Percentiles rank a stretch among this genome's conserved stretches.
These are phyloP conservation scores for Amphiduros pacificus DNA, from an alignment of 2,888 invertebrate genomes.

Conservation along the genomic window DNA sequence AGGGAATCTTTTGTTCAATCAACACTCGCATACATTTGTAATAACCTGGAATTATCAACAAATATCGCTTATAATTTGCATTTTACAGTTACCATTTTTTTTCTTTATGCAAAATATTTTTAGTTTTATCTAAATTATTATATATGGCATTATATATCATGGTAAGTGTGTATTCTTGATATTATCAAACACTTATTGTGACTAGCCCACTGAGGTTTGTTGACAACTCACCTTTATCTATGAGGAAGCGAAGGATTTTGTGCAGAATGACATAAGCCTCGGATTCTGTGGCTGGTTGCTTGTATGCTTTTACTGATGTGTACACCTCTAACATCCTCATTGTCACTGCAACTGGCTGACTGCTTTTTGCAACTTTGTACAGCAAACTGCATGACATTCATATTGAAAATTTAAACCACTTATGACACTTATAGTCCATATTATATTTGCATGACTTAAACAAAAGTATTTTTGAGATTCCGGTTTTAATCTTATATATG, in stretches of 20 bases:
- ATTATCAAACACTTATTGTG: too few species aligned
- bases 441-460: too few species aligned
- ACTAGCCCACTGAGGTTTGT: too few species aligned
- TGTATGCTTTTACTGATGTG: slow-evolving; percentile 55
- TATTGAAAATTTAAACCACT: slow-evolving; percentile 5
- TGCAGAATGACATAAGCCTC: slow-evolving; percentile 39
- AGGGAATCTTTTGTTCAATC: slow-evolving; percentile 71
- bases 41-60: slow-evolving; percentile 72
- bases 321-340: slow-evolving; percentile 76
- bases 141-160: too few species aligned
- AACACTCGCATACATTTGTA: slow-evolving; percentile 73
- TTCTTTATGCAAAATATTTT: not conserved
- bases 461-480: too few species aligned
- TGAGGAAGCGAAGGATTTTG: slow-evolving; percentile 34
- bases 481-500: too few species aligned
- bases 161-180: too few species aligned
- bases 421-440: too few species aligned
- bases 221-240: slow-evolving; percentile 22
- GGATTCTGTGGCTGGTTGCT: slow-evolving; percentile 3
- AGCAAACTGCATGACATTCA: not conserved
- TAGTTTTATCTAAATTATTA: not conserved
- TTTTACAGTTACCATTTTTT: not conserved
- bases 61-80: not conserved
- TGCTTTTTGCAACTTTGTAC: slow-evolving; percentile 32
- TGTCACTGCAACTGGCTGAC: slow-evolving; percentile 69